Conservation (phyloP, 1,140 invertebrate species). For the Drosophila orena region DNA sequence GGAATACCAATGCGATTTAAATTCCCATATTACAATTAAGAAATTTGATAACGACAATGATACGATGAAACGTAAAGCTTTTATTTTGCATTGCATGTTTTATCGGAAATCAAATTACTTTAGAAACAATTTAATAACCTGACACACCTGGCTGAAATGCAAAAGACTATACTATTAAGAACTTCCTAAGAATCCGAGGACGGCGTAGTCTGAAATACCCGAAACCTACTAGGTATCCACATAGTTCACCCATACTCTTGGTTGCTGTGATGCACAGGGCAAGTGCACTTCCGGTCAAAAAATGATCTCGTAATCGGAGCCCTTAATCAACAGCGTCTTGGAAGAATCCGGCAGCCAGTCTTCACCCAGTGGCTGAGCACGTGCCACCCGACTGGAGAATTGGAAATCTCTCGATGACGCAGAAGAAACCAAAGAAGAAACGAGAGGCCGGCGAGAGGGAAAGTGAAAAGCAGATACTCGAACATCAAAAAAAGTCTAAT, state of each 20-base stretch:
- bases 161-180: background rate
- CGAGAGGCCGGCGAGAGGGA: slow-evolving; percentile 55
- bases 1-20: no score
- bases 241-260: background rate
- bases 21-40: no score
- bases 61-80: no score
- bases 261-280: slow-evolving; percentile 3
- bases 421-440: slow-evolving; percentile 42
- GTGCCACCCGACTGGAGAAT: slow-evolving; percentile 42
- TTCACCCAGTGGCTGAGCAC: slow-evolving; percentile 28
- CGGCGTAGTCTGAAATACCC: background rate
- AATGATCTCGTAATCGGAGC: slow-evolving; percentile 8
- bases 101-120: no score
- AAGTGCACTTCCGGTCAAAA: slow-evolving; percentile 27
- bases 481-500: slow-evolving; percentile 77
- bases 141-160: no score
- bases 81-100: no score
- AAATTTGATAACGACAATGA: no score
- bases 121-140: no score
- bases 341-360: slow-evolving; percentile 6
- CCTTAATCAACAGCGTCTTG: slow-evolving; percentile 5
- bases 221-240: background rate
- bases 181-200: background rate
- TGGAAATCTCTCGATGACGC: slow-evolving; percentile 49
- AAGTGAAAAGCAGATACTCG: slow-evolving; percentile 71